These are phyloP conservation scores for Hylaeus volcanicus DNA, from an alignment of 1,140 invertebrate genomes.

Conservation along the genomic window DNA sequence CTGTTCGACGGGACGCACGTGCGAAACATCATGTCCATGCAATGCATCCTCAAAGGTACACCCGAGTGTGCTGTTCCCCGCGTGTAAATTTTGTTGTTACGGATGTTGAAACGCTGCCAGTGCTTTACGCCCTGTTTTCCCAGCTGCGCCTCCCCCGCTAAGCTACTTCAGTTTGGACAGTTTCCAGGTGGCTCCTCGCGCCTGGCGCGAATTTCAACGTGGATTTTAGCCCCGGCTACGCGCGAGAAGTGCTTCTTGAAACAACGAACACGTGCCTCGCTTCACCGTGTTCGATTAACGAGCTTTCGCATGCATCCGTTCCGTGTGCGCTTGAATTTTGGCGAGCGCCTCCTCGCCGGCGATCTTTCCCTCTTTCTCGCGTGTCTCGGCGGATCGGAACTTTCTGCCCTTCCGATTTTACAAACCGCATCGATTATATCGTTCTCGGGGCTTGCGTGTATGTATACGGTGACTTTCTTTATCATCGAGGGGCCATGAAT, in stretches of 20 bases:
- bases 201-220: conserved; percentile 53
- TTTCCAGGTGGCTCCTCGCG: conserved; percentile 53
- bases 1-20: conserved; percentile 81
- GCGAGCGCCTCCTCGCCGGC: not conserved
- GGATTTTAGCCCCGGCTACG: conserved; percentile 7
- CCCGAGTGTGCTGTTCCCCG: conserved; percentile 48
- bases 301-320: not conserved
- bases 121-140: conserved; percentile 60
- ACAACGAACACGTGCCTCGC: conserved; percentile 33
- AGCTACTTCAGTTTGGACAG: conserved; percentile 54
- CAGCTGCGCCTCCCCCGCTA: conserved; percentile 32
- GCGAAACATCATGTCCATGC: conserved; percentile 82
- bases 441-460: not conserved
- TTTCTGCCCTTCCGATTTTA: not conserved
- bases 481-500: not conserved
- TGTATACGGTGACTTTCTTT: not conserved
- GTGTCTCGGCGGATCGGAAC: not conserved
- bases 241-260: conserved; percentile 34
- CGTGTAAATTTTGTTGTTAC: conserved; percentile 63
- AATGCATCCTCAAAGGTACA: conserved; percentile 84
- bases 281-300: conserved; percentile 32
- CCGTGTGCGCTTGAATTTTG: conserved; percentile 3
- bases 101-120: conserved; percentile 53
- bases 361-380: not conserved
- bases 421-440: conserved; percentile 9